A percentile compares a stretch with the other conserved stretches of the same genome.
phyloP scores from a whole-genome alignment of 2,888 invertebrate genomes.

The Oxyscelio sp. region DNA sequence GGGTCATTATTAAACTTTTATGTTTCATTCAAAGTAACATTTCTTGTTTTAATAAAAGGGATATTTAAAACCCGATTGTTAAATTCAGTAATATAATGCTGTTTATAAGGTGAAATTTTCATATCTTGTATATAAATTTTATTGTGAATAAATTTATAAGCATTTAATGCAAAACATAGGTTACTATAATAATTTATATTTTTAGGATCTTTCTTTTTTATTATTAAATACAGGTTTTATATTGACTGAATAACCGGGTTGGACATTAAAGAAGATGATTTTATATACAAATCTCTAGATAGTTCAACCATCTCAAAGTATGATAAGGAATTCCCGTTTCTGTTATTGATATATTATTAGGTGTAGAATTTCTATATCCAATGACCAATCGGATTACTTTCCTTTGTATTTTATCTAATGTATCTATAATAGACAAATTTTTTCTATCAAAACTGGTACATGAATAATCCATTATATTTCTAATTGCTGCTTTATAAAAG shows the following conservation, averaged over 20 bases:
- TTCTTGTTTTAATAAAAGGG: no score
- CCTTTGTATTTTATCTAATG: background rate
- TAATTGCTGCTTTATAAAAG: constrained; percentile 7
- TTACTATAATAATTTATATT: no score
- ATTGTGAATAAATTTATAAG: no score
- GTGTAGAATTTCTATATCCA: background rate
- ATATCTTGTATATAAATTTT: no score
- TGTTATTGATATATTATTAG: background rate
- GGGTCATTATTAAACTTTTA: no score
- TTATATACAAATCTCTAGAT: constrained; percentile 9
- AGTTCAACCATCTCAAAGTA: background rate
- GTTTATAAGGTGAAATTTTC: no score
- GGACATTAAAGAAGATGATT: background rate
- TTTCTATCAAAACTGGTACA: constrained; percentile 5
- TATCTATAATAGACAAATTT: background rate
- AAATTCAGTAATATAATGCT: no score
- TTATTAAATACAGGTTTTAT: no score
- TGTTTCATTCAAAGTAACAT: no score
- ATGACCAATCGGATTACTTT: background rate
- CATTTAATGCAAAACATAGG: no score
- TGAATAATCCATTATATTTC: constrained; percentile 10
- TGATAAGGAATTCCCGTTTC: background rate
- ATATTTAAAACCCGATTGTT: no score
- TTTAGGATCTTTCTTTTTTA: no score
- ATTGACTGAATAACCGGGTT: constrained; percentile 6